Evolutionary conservation across 2,113 vertebrate species (phyloP), one percentile per base, ranked within the genome.

Genomic region (Thalassarche chlororhynchos): DNA sequence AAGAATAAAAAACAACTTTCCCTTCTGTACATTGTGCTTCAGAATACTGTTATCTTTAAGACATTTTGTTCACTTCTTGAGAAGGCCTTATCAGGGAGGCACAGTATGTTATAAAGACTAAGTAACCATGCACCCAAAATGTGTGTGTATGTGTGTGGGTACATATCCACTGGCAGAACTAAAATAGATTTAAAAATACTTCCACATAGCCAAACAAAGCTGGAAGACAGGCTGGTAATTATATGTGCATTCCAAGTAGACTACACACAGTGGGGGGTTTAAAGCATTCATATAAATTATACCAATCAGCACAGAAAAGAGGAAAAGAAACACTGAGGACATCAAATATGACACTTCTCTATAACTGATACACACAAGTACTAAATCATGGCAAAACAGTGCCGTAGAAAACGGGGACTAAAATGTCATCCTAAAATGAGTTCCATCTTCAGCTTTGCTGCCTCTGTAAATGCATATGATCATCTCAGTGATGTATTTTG

Each of bases 261-360:
- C 96, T 91, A 95, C 40, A 94, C 97, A 93, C 17, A 17, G 93
- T 62, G 8, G 90, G 97, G 95, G 95, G 70, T 88, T 93, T 60
- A 64, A 93, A 90, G 83, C 84, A 96, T 95, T 97, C 87, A 74
- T 87, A 93, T 93, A 95, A 98, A 98, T 97, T 93, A 97, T 69
- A 96, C 87, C 87, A 96, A 96, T 96, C 80, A 89, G 93, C 82
- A 70, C 24, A 86, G 88, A 60, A 94, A 94, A 70, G 91, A 97
- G 91, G 83, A 65, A 86, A 75, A 89, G 81, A 81, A 61, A 85
- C 68, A 96, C 76, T 32, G 28, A 81, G 89, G 95, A 87, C 46
- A 94, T 87, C 83, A 93, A 88, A 94, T 71, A 83, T 17, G 91
- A 96, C 72, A 76, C 91, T 88, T 93, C 55, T 68, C 87, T 60